phyloP scores from a whole-genome alignment of 2,888 invertebrate species.

The Brenthis daphne region DNA sequence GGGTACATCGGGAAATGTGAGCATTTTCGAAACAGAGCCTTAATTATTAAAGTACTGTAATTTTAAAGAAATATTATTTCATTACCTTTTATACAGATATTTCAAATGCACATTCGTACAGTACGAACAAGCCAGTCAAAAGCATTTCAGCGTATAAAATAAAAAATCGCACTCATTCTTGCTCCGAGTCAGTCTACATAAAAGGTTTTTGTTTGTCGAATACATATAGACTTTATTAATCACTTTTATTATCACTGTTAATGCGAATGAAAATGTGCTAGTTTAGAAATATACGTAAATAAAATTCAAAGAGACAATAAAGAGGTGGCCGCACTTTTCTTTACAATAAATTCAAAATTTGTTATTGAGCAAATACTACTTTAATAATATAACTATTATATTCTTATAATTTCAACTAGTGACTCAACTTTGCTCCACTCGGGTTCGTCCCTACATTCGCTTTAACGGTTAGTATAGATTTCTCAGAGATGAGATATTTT shows the following conservation, averaged over 20 bases:
- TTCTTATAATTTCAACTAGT: no score
- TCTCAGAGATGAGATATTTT: no score
- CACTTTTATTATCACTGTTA: slow-evolving; percentile 14
- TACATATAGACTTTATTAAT: slow-evolving; percentile 12
- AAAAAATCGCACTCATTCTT: slow-evolving; percentile 14
- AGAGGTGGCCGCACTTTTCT: no score
- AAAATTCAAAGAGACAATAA: not conserved
- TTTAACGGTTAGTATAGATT: no score
- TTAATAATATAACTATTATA: no score
- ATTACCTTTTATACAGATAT: not conserved
- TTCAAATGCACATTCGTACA: slow-evolving; percentile 3
- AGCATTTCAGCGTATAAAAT: slow-evolving; percentile 13
- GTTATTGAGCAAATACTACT: no score
- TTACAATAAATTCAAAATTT: no score
- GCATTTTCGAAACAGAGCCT: not conserved
- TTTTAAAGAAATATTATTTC: not conserved
- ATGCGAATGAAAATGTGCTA: slow-evolving; percentile 12
- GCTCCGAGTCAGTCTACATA: slow-evolving; percentile 9
- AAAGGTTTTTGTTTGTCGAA: slow-evolving; percentile 18
- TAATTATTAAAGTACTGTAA: slow-evolving; percentile 1
- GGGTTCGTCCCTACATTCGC: no score
- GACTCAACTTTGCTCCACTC: no score
- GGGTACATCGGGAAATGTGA: no score
- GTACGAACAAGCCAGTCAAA: slow-evolving; percentile 6
- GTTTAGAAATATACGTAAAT: not conserved